Percentiles rank a stretch among this genome's conserved stretches.
Conservation (phyloP, 2,888 invertebrate genomes). For the Luperina testacea region DNA sequence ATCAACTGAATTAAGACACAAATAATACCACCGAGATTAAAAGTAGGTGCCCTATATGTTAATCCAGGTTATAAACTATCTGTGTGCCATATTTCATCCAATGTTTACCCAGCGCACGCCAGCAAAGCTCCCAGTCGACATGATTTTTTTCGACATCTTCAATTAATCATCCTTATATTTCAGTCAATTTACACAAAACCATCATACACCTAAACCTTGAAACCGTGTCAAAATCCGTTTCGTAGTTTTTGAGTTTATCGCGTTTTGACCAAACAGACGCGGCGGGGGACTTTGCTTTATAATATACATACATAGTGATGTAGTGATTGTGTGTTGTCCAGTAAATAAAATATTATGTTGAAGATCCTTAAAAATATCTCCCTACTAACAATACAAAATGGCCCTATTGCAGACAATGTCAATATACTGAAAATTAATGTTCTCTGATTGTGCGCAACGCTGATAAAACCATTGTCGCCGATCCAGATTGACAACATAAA, state of each 20-base stretch:
- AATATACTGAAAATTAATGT: constrained; percentile 38
- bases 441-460: constrained; percentile 29
- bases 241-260: not conserved
- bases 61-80: too few species aligned
- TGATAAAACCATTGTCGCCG: constrained; percentile 40
- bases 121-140: too few species aligned
- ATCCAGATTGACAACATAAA: constrained; percentile 52
- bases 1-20: too few species aligned
- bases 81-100: too few species aligned
- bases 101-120: too few species aligned
- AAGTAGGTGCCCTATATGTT: too few species aligned
- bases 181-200: too few species aligned
- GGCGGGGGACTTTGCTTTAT: not conserved
- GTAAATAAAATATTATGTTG: not conserved
- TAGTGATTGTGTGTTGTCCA: too few species aligned
- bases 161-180: too few species aligned
- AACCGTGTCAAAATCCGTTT: not conserved
- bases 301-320: not conserved
- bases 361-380: not conserved
- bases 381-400: not conserved
- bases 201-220: too few species aligned
- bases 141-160: too few species aligned
- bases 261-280: not conserved
- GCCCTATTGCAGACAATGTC: not conserved
- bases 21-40: too few species aligned